These are phyloP conservation scores for Aphodius granarius DNA, from an alignment of 2,888 invertebrate species.

Conservation along the genomic window DNA sequence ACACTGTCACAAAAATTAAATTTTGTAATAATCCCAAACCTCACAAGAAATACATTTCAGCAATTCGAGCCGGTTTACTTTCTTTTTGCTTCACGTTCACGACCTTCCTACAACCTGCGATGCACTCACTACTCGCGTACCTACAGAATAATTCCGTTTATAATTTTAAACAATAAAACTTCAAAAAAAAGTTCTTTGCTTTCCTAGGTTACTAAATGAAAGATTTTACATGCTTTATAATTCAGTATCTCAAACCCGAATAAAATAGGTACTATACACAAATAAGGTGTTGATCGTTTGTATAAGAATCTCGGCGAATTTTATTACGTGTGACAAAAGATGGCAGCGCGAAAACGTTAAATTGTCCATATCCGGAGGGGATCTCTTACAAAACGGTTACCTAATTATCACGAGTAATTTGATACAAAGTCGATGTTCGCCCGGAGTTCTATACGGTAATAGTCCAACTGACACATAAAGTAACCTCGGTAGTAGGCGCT, in stretches of 20 bases:
- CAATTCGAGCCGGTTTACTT: neutral
- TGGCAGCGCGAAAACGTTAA: neutral
- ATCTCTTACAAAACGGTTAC: conserved; percentile 13
- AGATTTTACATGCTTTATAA: too few relatives aligned
- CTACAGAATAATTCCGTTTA: too few relatives aligned
- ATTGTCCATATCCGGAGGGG: neutral
- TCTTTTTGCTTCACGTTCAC: neutral
- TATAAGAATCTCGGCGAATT: neutral
- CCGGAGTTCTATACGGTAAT: conserved; percentile 12
- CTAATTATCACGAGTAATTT: conserved; percentile 13
- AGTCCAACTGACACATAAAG: conserved; percentile 2
- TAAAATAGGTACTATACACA: too few relatives aligned
- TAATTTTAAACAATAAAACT: too few relatives aligned
- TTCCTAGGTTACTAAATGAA: too few relatives aligned
- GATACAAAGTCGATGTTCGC: conserved; percentile 5
- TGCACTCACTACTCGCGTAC: too few relatives aligned
- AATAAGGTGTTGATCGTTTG: too few relatives aligned
- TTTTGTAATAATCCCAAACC: neutral
- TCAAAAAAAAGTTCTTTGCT: too few relatives aligned
- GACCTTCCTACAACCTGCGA: neutral
- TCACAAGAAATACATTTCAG: neutral
- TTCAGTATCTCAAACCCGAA: too few relatives aligned
- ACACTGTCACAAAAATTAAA: neutral
- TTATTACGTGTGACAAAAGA: neutral
- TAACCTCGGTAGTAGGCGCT: conserved; percentile 6